These are phyloP conservation scores for Apodemia mormo DNA, from an alignment of 2,888 invertebrate species.

Conservation along the genomic window DNA sequence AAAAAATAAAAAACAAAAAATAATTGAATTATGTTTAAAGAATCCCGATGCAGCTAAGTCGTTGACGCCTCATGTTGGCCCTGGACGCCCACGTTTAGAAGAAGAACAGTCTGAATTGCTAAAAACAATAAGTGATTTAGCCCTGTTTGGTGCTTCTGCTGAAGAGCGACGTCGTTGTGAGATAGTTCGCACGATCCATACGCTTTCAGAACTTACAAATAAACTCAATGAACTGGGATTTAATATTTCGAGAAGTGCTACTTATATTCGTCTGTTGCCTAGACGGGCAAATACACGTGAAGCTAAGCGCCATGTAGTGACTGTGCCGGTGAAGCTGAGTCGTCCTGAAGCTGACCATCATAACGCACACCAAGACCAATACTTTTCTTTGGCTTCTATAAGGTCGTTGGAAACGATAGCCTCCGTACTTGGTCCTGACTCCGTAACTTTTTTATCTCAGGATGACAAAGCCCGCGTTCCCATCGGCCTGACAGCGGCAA, in stretches of 20 bases:
- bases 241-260: conserved; percentile 23
- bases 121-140: conserved; percentile 35
- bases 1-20: conserved; percentile 26
- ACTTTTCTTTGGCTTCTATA: conserved; percentile 27
- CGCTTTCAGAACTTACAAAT: conserved; percentile 28
- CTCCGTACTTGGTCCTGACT: conserved; percentile 20
- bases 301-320: conserved; percentile 35
- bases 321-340: conserved; percentile 36
- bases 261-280: conserved; percentile 32
- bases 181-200: conserved; percentile 22
- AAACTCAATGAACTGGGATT: conserved; percentile 33
- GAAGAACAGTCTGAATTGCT: conserved; percentile 33
- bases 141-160: conserved; percentile 29
- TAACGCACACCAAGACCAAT: conserved; percentile 27
- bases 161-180: conserved; percentile 20
- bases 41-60: conserved; percentile 23
- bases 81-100: conserved; percentile 35
- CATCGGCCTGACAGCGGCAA: conserved; percentile 26
- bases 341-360: conserved; percentile 36
- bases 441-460: conserved; percentile 23
- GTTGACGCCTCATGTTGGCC: conserved; percentile 26
- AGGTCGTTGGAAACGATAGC: too few species aligned
- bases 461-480: conserved; percentile 26
- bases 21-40: conserved; percentile 24
- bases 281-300: conserved; percentile 26